Evolutionary conservation across 2,797 vertebrate species (phyloP).

Genomic region (Trematomus bernacchii): DNA sequence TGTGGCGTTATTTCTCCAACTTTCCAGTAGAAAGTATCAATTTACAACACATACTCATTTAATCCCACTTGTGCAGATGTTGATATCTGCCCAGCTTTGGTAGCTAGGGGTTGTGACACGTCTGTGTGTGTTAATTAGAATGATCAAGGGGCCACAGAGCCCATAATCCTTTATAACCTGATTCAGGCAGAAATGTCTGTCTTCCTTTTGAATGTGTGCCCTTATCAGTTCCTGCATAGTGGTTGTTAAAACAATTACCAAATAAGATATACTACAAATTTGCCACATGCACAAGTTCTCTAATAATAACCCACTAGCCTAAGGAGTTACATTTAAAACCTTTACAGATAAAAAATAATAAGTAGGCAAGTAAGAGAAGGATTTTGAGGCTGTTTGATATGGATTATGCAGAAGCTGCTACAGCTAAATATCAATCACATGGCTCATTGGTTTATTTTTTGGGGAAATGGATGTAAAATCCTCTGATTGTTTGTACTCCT

Average conservation of each 20-base stretch:
- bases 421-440: conserved; percentile 35
- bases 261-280: not conserved
- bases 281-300: not conserved
- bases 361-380: conserved; percentile 16
- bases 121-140: conserved; percentile 63
- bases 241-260: not conserved
- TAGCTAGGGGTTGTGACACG: conserved; percentile 45
- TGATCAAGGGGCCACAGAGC: conserved; percentile 42
- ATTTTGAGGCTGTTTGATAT: conserved; percentile 39
- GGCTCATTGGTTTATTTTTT: conserved; percentile 14
- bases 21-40: conserved; percentile 25
- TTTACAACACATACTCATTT: conserved; percentile 49
- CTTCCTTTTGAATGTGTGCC: conserved; percentile 6
- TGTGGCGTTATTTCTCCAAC: conserved; percentile 36
- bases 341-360: conserved; percentile 6
- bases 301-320: not conserved
- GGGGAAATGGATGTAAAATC: conserved; percentile 46
- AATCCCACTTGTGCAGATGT: conserved; percentile 52
- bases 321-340: not conserved
- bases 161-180: conserved; percentile 56
- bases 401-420: conserved; percentile 47
- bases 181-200: conserved; percentile 48
- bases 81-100: conserved; percentile 46
- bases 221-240: conserved; percentile 3
- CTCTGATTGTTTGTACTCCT: conserved; percentile 42